Conservation (phyloP, 2,797 vertebrate genomes). For the Eupleurogrammus muticus region DNA sequence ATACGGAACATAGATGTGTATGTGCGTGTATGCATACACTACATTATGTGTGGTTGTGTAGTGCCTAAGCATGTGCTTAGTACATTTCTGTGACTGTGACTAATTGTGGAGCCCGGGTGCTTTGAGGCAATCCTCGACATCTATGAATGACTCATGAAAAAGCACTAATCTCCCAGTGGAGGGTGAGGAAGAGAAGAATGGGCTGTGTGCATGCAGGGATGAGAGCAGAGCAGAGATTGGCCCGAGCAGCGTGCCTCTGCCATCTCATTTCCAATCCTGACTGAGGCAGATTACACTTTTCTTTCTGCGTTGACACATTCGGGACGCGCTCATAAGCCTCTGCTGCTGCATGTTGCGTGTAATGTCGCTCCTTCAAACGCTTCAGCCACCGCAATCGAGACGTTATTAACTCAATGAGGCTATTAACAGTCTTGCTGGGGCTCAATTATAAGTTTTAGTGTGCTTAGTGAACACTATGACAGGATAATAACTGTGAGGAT, state of each 20-base stretch:
- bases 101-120: conserved; percentile 56
- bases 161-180: conserved; percentile 63
- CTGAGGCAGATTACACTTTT: conserved; percentile 71
- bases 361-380: conserved; percentile 44
- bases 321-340: conserved; percentile 64
- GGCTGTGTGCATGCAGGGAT: conserved; percentile 41
- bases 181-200: conserved; percentile 46
- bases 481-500: conserved; percentile 66
- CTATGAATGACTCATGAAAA: conserved; percentile 76
- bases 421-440: conserved; percentile 63
- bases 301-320: conserved; percentile 74
- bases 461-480: conserved; percentile 68
- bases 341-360: conserved; percentile 33
- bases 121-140: conserved; percentile 65
- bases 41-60: conserved; percentile 17
- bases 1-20: conserved; percentile 18
- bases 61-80: conserved; percentile 24
- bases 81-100: conserved; percentile 55
- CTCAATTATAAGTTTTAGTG: conserved; percentile 69
- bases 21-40: conserved; percentile 8
- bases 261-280: conserved; percentile 72
- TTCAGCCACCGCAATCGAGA: conserved; percentile 48
- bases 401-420: conserved; percentile 63
- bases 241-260: conserved; percentile 50
- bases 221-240: conserved; percentile 62